Evolutionary conservation across 2,888 invertebrate genomes (phyloP).

Genomic region (Rugalucina vietnamica): DNA sequence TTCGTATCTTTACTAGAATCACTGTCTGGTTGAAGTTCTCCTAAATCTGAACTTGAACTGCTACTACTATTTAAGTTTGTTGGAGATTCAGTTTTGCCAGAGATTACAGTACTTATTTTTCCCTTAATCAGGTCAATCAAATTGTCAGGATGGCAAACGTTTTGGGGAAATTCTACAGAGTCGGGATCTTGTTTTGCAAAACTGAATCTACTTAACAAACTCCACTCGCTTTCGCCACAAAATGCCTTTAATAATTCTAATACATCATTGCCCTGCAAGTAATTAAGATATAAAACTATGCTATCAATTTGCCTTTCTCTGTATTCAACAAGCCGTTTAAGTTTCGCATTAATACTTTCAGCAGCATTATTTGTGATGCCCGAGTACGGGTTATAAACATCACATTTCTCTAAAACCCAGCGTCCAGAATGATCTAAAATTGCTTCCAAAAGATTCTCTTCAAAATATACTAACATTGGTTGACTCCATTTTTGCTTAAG

Average conservation of each 20-base stretch:
- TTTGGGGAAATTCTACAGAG: background rate
- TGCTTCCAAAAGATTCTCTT: background rate
- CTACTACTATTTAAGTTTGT: too few relatives aligned
- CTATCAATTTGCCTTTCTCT: slow-evolving; percentile 15
- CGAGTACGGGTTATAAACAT: slow-evolving; percentile 22
- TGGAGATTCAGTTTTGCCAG: too few relatives aligned
- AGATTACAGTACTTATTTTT: too few relatives aligned
- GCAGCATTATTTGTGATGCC: slow-evolving; percentile 37
- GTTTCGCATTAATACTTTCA: slow-evolving; percentile 24
- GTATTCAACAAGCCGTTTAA: slow-evolving; percentile 11
- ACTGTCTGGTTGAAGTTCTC: too few relatives aligned
- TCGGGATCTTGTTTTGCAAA: background rate
- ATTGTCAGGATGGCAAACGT: background rate
- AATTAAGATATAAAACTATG: slow-evolving; percentile 24
- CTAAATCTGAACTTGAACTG: too few relatives aligned
- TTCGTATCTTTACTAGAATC: too few relatives aligned
- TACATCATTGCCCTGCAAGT: slow-evolving; percentile 6
- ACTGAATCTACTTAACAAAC: background rate
- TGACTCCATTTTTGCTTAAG: slow-evolving; percentile 21
- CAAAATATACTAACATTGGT: slow-evolving; percentile 13
- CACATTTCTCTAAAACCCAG: slow-evolving; percentile 17
- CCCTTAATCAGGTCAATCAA: background rate
- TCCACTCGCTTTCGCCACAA: background rate
- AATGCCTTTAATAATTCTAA: background rate
- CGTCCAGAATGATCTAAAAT: background rate